Evolutionary conservation across 2,888 invertebrate genomes (phyloP), one percentile per base, ranked within the genome.

Genomic region (Cyaniris semiargus): DNA sequence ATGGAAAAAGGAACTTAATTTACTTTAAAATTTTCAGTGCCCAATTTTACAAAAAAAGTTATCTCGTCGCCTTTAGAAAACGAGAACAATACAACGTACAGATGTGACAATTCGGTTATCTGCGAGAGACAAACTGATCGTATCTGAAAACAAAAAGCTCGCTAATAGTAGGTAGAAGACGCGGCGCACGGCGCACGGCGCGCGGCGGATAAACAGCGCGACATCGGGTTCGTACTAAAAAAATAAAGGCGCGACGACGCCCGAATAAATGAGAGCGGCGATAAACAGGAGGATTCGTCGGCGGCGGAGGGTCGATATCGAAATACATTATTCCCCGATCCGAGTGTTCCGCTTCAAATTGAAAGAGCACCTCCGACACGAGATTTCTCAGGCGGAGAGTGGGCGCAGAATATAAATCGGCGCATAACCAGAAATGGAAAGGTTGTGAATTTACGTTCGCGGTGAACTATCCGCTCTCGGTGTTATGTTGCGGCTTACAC

Each of bases 321-420:
- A 93, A 92, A 94, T 94, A 93, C 93, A 93, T 94, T 94, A 94
- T 93, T 92, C 92, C 90, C 92, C 93, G 93, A 93, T 92, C 92
- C 91, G 90, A 93, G 92, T 92, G 93, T 93, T 93, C 93, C 93
- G 93, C 93, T 94, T 94, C 93, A 94, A 94, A 94, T 94, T 93
- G 94, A 94, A 94, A 94, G 94, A 94, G 94, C 94, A 93, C 93
- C 93, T 92, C 90, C 91, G 91, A 93, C 94, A 93, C 91, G 92
- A 94, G 93, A 94, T 94, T 93, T 93, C 92, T 93, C 90, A 91
- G 93, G 88, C 93, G 91, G 92, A 91, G 93, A 93, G 92, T 93
- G 92, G 92, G 93, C 90, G 89, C 91, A 90, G 93, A 94, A 94
- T 93, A 94, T 94, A 94, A 93, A 94, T 94, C 92, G 93, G 88